Percentiles rank a stretch among this genome's conserved stretches.
These are phyloP conservation scores for Octomys mimax DNA, from an alignment of 2,797 vertebrate genomes.

Conservation along the genomic window DNA sequence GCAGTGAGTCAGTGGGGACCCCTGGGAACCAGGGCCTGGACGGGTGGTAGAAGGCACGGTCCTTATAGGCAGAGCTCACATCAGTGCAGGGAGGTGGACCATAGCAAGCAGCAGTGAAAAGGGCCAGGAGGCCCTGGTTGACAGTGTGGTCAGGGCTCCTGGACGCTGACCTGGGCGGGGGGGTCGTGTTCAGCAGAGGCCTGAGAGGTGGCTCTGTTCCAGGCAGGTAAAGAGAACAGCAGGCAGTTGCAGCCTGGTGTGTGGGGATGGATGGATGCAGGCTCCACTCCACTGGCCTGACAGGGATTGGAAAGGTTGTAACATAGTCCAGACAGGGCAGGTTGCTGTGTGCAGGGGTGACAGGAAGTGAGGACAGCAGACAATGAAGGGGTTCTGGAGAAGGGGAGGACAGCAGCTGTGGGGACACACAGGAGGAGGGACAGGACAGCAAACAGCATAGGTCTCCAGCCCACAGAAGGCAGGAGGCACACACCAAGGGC, in stretches of 20 bases:
- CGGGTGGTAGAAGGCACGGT: no score
- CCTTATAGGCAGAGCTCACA: background rate
- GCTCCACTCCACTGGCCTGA: background rate
- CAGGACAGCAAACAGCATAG: rapidly evolving
- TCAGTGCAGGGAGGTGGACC: background rate
- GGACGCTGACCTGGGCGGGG: background rate
- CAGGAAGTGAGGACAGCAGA: no score
- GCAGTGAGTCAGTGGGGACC: background rate
- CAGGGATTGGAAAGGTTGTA: no score
- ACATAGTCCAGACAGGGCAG: background rate
- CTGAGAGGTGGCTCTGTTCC: background rate
- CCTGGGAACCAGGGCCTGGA: background rate
- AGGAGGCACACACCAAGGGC: rapidly evolving
- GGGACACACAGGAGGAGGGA: rapidly evolving
- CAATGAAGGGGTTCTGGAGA: rapidly evolving
- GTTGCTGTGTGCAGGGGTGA: rapidly evolving
- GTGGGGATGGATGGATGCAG: background rate
- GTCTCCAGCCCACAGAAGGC: background rate
- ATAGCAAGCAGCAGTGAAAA: background rate
- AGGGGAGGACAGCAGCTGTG: background rate
- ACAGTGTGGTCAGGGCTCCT: background rate
- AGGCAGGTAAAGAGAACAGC: background rate
- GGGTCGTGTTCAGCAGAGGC: background rate
- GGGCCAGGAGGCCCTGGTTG: background rate
- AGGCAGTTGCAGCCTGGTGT: background rate